These are phyloP conservation scores for Drosophila subpulchrella DNA, from an alignment of 1,140 invertebrate genomes.

Conservation along the genomic window DNA sequence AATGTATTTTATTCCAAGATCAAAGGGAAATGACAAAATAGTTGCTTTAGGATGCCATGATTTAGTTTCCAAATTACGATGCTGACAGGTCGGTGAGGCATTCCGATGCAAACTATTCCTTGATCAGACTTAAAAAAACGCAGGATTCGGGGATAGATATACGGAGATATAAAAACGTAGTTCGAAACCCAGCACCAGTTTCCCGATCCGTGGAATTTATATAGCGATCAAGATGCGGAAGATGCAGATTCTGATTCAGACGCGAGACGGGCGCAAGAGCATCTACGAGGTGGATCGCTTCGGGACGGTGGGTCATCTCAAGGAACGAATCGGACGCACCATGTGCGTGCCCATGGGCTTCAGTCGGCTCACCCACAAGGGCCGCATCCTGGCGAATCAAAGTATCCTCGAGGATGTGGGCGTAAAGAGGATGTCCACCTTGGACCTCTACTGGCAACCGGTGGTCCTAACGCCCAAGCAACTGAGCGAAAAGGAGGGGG, in stretches of 20 bases:
- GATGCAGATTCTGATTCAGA: constrained; percentile 56
- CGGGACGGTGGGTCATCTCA: constrained; percentile 49
- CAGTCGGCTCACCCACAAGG: constrained; percentile 63
- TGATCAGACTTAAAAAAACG: not conserved
- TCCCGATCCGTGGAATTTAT: not conserved
- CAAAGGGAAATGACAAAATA: too few relatives aligned
- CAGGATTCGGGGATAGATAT: constrained; percentile 9
- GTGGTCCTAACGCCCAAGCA: constrained; percentile 57
- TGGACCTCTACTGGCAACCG: constrained; percentile 64
- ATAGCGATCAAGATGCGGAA: constrained; percentile 31
- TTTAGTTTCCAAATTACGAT: not conserved
- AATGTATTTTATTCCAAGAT: too few relatives aligned
- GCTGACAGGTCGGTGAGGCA: not conserved
- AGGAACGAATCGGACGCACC: constrained; percentile 51
- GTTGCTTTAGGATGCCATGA: not conserved
- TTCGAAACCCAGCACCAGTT: not conserved
- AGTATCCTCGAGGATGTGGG: constrained; percentile 57
- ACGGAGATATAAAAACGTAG: not conserved
- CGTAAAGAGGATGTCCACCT: constrained; percentile 56
- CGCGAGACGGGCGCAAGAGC: constrained; percentile 57
- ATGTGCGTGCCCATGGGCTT: constrained; percentile 68
- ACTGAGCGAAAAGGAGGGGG: constrained; percentile 54
- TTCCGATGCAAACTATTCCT: not conserved
- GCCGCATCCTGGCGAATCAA: constrained; percentile 44
- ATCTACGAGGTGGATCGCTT: constrained; percentile 63